Base-by-base conservation (phyloP, 2,888 invertebrate species). In the Tenthredo amoena region DNA sequence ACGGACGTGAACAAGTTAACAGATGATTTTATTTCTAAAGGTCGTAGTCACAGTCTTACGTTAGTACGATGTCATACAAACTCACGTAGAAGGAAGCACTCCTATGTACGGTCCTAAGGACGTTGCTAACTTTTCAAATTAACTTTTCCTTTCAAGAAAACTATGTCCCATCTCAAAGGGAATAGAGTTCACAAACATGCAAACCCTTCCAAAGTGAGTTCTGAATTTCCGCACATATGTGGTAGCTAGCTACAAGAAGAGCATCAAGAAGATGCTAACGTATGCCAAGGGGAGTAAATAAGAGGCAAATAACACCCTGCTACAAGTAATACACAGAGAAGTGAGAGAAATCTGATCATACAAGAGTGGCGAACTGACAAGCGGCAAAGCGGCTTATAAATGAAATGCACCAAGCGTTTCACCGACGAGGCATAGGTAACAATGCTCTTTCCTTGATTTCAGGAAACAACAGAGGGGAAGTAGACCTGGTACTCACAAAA, bases 141-240 rank as follows among this genome's bases (percentile, higher is more conserved):
- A 83, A 83, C 83, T 83, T 83, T 83, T 83, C 43, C 83, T 68
- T 71, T 71, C 68, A 65, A n/a, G 68, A 15, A 83, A 83, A 71
- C 83, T 83, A 83, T 26, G 68, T 10, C 43, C n/a, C 83, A 83
- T 83, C 83, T 83, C 83, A 68, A 83, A 83, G 68, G 68, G 68
- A 83, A 83, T 83, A 83, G 31, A 71, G 68, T 71, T 83, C 68
- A 83, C 68, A 83, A 83, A 83, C 68, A 83, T 83, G 83, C 21
- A 83, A 83, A 83, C 71, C 65, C 71, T 83, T 71, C 71, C 71
- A 83, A 71, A 83, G 47, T 62, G 71, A 71, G 68, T 83, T 31
- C 50, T 68, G 50, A 68, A 83, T 83, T 83, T 83, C 26, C 18
- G 77, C 34, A 34, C 50, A 21, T 43, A 21, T 77, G 34, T 74